Evolutionary conservation across 2,888 invertebrate species (phyloP), one percentile per base, ranked within the genome.

Genomic region (Parnassius smintheus): DNA sequence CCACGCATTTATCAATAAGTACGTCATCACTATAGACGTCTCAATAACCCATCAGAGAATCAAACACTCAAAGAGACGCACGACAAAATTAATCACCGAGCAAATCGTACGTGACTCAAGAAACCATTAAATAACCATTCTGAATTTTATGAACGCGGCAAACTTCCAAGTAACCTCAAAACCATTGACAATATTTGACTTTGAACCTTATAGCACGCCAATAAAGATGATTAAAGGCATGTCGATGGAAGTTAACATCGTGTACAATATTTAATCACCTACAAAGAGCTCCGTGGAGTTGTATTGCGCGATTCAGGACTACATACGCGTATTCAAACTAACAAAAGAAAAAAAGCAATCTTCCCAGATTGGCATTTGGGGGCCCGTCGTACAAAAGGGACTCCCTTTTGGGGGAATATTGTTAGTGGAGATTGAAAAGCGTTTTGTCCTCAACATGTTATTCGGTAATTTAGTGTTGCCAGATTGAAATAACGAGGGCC

Each of bases 341-440:
- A 91, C 91, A 91, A 91, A 90, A 85, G 91, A 48, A 89, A 88
- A 89, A 91, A 91, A 91, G 91, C 91, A 91, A 91, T 91, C 91
- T 88, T 81, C 77, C 70, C 83, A 88, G 90, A 91, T 91, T 91
- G 91, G 91, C 91, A 89, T 88, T 90, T 88, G 88, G 86, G 87
- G 86, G 83, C 73, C 77, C 74, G 72, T 55, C 70, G 70, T 77
- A 82, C 81, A 82, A 86, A 85, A 82, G 82, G 77, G 80, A 73
- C 71, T 77, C 76, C 78, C 80, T 77, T 78, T 80, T 75, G 73
- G 78, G 78, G 81, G 83, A 79, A 85, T 80, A 85, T 86, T 88
- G 86, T 85, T 84, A 85, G 85, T 76, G 74, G 72, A 79, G 86
- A 87, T 88, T 89, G 88, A 89, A 89, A 88, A 87, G 86, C 88